Base-by-base conservation (phyloP, 2,797 vertebrate genomes). In the Macropodus opercularis region DNA sequence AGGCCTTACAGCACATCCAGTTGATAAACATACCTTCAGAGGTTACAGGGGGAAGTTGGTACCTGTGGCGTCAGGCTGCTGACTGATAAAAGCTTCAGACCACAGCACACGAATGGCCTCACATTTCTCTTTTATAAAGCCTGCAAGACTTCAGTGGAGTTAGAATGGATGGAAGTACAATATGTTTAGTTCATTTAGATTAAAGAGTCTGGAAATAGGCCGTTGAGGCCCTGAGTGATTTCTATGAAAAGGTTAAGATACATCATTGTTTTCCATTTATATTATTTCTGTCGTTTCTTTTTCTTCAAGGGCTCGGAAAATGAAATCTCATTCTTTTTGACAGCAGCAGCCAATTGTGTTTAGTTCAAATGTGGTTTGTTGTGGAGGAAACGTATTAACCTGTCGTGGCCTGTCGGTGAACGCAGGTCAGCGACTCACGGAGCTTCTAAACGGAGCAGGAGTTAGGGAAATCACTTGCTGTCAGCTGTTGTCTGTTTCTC, bases 341-440 rank as follows among this genome's bases (percentile, higher is more conserved):
- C 47, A 67, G 38, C 46, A 23, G 35, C 35, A 40, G 51, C 50
- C 43, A 27, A 73, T 80, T 64, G 51, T 72, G 34, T 66, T 78
- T 19, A 19, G 44, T 53, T 69, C 35, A 65, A 63, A 52, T 61
- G 47, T n/a, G 42, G 55, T 63, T 72, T 76, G 64, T 64, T 67
- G 53, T 61, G 8, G 61, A 34, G 26, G 44, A 77, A 83, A 76
- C 15, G 1, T 42, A 81, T 80, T 83, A 86, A 84, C 50, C 76
- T 57, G 36, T 44, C 65, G 27, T 50, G 18, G 60, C 73, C 48
- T 62, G 40, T 57, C n/a, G 66, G 52, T 47, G 38, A 71, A 50
- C 35, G 26, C 51, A 19, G 49, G 78, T 81, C 72, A 73, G 48
- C 75, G 70, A 72, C 83, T 73, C 57, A 60, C 59, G 40, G 54